These are phyloP conservation scores for Colinus virginianus DNA, from an alignment of 2,113 vertebrate species.

Conservation along the genomic window DNA sequence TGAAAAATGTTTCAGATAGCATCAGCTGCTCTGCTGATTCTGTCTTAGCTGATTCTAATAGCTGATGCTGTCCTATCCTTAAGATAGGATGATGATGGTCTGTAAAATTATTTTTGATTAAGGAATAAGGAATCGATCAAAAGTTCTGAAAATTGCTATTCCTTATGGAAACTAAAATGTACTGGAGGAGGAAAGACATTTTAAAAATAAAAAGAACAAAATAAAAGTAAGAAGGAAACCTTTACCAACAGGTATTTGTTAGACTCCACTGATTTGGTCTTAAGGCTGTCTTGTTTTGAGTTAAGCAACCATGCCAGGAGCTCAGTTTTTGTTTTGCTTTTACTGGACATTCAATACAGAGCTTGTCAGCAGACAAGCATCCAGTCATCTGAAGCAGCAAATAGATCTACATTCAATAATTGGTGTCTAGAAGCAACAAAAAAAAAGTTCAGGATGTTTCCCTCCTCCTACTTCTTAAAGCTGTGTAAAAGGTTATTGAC, in stretches of 20 bases:
- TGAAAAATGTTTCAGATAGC: not conserved
- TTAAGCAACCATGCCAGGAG: not conserved
- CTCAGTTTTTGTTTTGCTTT: not conserved
- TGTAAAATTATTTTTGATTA: not conserved
- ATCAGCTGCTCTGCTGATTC: not conserved
- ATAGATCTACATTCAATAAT: not conserved
- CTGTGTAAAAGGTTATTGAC: not conserved
- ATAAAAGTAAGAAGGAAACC: not conserved
- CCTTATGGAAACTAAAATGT: not conserved
- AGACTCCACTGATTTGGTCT: not conserved
- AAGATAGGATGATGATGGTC: not conserved
- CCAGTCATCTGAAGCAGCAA: not conserved
- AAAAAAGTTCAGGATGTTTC: not conserved
- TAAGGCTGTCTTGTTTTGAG: not conserved
- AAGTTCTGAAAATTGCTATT: not conserved
- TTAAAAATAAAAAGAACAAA: not conserved
- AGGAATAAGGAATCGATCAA: not conserved
- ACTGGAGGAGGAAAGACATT: not conserved
- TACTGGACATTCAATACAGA: not conserved
- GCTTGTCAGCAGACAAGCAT: not conserved
- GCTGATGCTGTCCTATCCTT: no score
- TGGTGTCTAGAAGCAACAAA: not conserved
- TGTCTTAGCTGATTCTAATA: no score
- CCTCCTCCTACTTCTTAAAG: not conserved
- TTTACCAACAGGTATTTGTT: not conserved